Base-by-base conservation (phyloP, 1,140 invertebrate species). In the Cylas formicarius region DNA sequence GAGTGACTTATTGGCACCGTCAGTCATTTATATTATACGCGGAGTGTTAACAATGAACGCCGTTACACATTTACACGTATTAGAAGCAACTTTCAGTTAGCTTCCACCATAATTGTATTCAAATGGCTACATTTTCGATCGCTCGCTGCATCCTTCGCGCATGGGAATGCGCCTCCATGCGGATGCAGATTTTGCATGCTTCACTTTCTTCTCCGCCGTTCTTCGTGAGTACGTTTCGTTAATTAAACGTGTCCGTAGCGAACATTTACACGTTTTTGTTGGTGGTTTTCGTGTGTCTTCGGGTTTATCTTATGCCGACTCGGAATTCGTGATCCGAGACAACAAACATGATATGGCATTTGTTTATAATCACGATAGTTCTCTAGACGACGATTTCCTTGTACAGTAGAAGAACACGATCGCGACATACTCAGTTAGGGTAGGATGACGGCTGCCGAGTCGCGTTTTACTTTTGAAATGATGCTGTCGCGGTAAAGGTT, bases 51-150 rank as follows among this genome's bases (percentile, higher is more conserved):
- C 42, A 44, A 44, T 44, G 32, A 35, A 14, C 11, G 21, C 42
- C 42, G 42, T 44, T 44, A 44, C 42, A 44, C 42, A 44, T 44
- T 44, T 44, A 35, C 42, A 44, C 42, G 33, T 44, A 21, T 21
- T 11, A 17, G 34, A 37, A 21, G 21, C 34, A 10, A 14, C 16
- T 28, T 28, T 28, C 27, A 44, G 31, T 11, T 10, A 23, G 22
- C 32, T 18, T 23, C 10, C 11, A 19, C 21, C 23, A 33, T 44
- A 44, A 44, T 44, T 44, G 42, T 44, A 34, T 44, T 44, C 42
- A 44, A 44, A 34, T 44, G 16, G n/a, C n/a, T n/a, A n/a, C n/a
- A n/a, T n/a, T n/a, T n/a, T n/a, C n/a, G n/a, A 14, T 11, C 27
- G 27, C 27, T 4, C n/a, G n/a, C 5, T n/a, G n/a, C 6, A 2